Evolutionary conservation across 2,113 vertebrate genomes (phyloP).

Genomic region (Phyllopteryx taeniolatus): DNA sequence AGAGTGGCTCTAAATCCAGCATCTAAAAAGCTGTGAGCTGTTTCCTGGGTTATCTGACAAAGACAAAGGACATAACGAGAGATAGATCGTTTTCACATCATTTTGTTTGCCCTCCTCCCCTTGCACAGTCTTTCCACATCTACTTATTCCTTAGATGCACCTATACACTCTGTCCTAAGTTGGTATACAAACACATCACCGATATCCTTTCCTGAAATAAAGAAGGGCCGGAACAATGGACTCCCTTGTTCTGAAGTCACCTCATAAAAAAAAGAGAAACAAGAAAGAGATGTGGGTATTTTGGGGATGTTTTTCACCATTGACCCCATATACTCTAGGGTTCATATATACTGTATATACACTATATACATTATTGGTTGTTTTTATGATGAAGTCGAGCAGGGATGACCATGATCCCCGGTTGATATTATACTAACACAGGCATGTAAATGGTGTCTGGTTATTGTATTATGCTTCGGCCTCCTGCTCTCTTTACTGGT

Average conservation of each 20-base stretch:
- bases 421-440: slow-evolving; percentile 38
- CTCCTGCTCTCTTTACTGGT: slow-evolving; percentile 70
- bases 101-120: slow-evolving; percentile 44
- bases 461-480: slow-evolving; percentile 77
- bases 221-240: slow-evolving; percentile 54
- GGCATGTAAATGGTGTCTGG: slow-evolving; percentile 53
- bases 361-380: slow-evolving; percentile 9
- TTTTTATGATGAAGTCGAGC: slow-evolving; percentile 23
- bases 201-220: slow-evolving; percentile 56
- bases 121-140: slow-evolving; percentile 18
- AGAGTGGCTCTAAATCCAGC: slow-evolving; percentile 62
- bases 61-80: slow-evolving; percentile 63
- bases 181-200: slow-evolving; percentile 49
- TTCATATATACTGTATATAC: not conserved
- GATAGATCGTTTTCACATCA: slow-evolving; percentile 65
- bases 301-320: slow-evolving; percentile 20
- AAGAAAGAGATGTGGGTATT: not conserved
- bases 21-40: slow-evolving; percentile 56
- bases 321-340: not conserved
- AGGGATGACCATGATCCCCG: slow-evolving; percentile 35
- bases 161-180: slow-evolving; percentile 31
- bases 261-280: slow-evolving; percentile 49
- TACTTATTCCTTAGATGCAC: slow-evolving; percentile 30
- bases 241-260: slow-evolving; percentile 55
- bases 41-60: slow-evolving; percentile 70